phyloP scores from a whole-genome alignment of 2,888 invertebrate species.

The Drosophila barbarae region DNA sequence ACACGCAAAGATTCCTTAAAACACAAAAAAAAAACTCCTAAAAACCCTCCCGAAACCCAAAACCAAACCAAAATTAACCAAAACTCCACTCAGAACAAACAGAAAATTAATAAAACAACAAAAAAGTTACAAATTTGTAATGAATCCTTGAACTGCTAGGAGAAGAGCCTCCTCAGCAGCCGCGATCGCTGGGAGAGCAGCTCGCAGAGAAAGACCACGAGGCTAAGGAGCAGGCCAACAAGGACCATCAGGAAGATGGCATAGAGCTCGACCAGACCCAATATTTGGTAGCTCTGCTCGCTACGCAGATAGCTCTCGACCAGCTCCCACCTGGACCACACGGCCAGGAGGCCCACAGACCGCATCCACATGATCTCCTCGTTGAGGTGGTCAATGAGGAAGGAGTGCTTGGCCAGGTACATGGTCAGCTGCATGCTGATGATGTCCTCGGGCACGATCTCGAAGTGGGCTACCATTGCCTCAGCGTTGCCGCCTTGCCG shows the following conservation, averaged over 20 bases:
- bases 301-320: slow-evolving; percentile 17
- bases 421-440: slow-evolving; percentile 55
- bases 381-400: slow-evolving; percentile 60
- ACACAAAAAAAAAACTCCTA: too few species aligned
- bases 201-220: slow-evolving; percentile 42
- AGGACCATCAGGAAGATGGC: slow-evolving; percentile 41
- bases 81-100: too few species aligned
- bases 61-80: too few species aligned
- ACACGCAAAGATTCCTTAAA: too few species aligned
- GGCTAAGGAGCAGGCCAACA: slow-evolving; percentile 29
- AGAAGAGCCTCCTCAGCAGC: slow-evolving; percentile 6
- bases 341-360: slow-evolving; percentile 56
- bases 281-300: slow-evolving; percentile 26
- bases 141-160: not conserved
- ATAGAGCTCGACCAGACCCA: slow-evolving; percentile 45
- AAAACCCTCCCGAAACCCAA: too few species aligned
- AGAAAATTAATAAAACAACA: too few species aligned
- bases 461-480: slow-evolving; percentile 28
- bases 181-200: slow-evolving; percentile 31
- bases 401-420: slow-evolving; percentile 67
- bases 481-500: not conserved
- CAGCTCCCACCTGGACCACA: slow-evolving; percentile 55
- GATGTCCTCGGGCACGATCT: slow-evolving; percentile 48
- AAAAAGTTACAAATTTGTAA: too few species aligned
- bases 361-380: slow-evolving; percentile 55